Base-by-base conservation (phyloP, 2,113 vertebrate genomes). In the Chiloscyllium plagiosum region DNA sequence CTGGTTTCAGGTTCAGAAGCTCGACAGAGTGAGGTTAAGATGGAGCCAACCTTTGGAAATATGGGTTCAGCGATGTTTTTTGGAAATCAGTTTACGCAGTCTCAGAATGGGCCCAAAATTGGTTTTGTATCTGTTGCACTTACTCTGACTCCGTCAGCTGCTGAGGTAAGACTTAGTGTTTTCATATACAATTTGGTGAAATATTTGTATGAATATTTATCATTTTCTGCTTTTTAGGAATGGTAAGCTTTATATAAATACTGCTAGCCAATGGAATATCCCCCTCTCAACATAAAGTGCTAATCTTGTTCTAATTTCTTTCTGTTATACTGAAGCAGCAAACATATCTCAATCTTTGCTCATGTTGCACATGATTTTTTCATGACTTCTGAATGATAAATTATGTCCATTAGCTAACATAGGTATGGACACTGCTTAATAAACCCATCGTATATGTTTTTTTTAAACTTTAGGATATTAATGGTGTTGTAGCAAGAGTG, bases 61-160 rank as follows among this genome's bases (percentile, higher is more conserved):
- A 72, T 70, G 66, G 94, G 94, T 15, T 95, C 89, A 93, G 37
- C 96, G 92, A 94, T 97, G 96, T 98, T 98, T 96, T 98, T 98
- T 96, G 97, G 98, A 3, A 97, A 97, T 69, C 98, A 98, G 65
- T 98, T 98, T 96, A 98, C 96, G 65, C 97, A 97, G 19, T 97
- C 98, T 93, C 97, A 97, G 47, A 98, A 99, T 50, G 99, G 98
- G 96, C 98, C 98, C 50, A 98, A 98, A 97, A 98, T 98, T 29
- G 98, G 98, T 95, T 97, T 99, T 96, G 99, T 99, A 95, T 99
- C 99, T 96, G 98, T 99, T 97, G 98, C 98, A 10, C 99, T 99
- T 96, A 99, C 98, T 20, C 97, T 99, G 96, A 98, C 98, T 96
- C 98, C 98, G 22, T 97, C 98, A 4, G 99, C 98, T 95, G 98